Base-by-base conservation (phyloP, 2,888 invertebrate genomes). In the Dilophus febrilis region DNA sequence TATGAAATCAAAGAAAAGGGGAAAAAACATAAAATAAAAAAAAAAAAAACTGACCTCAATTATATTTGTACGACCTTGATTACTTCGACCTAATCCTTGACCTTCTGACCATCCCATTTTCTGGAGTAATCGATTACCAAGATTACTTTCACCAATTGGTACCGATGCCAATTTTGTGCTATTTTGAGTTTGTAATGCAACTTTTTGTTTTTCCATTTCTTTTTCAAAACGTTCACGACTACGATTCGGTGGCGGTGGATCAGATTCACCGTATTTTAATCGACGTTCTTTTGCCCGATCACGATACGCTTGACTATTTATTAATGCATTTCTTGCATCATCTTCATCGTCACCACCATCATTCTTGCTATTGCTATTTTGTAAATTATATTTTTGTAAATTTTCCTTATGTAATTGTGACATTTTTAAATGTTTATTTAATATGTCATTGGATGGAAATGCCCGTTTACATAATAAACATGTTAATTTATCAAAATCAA, bases 71-170 rank as follows among this genome's bases (percentile, higher is more conserved):
- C 90, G 69, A 12, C 91, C 95, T 62, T 97, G 95, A 56, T 90
- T 90, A 40, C 76, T 72, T 57, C 85, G 86, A 1, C 98, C 97
- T 17, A 98, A 66, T 0, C 98, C 98, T 66, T 87, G 80, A 0
- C 98, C 98, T 57, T 91, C 91, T 6, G 83, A 83, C 98, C 98
- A 98, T 4, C 98, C 98, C 98, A 98, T 98, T 64, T 91, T 92
- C 61, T 97, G 92, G 46, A 98, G 61, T 59, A 98, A 69, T 55
- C 88, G 83, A 56, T 85, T 95, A 7, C 97, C 98, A 43, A 95
- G 86, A 51, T 94, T 94, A 49, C 86, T 90, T 0, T 84, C 77
- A 49, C 86, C 69, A 52, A 91, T 71, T 7, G 63, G 61, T 51
- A 55, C 44, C 11, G 55, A 51, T 1, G 61, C 54, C 5, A 53